phyloP scores from a whole-genome alignment of 2,888 invertebrate species.

The Taphrorychus bicolor region DNA sequence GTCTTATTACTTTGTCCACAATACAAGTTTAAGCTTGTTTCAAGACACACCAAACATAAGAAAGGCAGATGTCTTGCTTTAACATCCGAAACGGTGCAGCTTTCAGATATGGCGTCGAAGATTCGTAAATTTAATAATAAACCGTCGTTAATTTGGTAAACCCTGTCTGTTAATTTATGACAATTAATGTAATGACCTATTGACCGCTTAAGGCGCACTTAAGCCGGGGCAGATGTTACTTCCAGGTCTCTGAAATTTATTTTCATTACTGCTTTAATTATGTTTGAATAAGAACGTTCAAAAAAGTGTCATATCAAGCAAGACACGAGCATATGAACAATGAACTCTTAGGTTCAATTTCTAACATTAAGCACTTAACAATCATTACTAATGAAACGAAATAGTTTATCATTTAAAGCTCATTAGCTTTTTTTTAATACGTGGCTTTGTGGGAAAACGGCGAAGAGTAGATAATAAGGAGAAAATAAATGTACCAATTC shows the following conservation, averaged over 20 bases:
- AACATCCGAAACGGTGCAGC: no score
- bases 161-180: slow-evolving; percentile 26
- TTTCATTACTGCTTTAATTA: not conserved
- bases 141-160: slow-evolving; percentile 10
- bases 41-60: not conserved
- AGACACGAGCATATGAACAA: no score
- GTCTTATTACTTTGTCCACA: no score
- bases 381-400: slow-evolving; percentile 7
- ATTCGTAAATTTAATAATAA: not conserved
- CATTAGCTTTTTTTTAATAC: not conserved
- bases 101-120: not conserved
- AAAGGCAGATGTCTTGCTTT: not conserved
- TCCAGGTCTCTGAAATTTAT: slow-evolving; percentile 6
- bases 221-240: slow-evolving; percentile 14
- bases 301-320: not conserved
- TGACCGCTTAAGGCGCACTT: slow-evolving; percentile 20
- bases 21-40: not conserved
- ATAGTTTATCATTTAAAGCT: not conserved
- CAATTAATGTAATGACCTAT: slow-evolving; percentile 24
- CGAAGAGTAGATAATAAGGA: slow-evolving; percentile 8
- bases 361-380: slow-evolving; percentile 5
- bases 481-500: slow-evolving; percentile 33
- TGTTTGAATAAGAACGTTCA: not conserved
- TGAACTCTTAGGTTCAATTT: not conserved
- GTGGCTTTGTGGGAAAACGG: slow-evolving; percentile 21